These are phyloP conservation scores for Diachasma alloeum DNA, from an alignment of 1,140 invertebrate species.

Conservation along the genomic window DNA sequence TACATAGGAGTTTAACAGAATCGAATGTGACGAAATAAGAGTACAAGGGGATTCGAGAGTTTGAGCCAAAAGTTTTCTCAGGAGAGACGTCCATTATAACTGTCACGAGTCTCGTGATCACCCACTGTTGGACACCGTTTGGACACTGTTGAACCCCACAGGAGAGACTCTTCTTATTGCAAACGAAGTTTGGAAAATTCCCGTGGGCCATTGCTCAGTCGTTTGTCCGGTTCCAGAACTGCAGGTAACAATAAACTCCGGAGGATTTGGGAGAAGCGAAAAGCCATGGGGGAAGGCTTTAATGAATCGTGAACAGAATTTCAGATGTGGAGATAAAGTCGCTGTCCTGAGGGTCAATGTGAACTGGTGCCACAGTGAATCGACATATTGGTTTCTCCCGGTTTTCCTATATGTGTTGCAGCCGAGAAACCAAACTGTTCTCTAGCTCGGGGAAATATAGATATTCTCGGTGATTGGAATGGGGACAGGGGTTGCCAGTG, in stretches of 20 bases:
- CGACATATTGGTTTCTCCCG: background rate
- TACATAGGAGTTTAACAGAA: background rate
- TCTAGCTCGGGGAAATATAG: background rate
- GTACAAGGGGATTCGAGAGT: background rate
- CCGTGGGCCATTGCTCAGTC: background rate
- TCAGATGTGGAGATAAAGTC: background rate
- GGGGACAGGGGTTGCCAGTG: conserved; percentile 1
- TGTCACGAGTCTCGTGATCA: background rate
- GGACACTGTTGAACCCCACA: background rate
- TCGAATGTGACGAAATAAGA: background rate
- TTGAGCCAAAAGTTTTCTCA: background rate
- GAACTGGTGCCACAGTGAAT: background rate
- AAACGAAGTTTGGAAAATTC: background rate
- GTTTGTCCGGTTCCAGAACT: background rate
- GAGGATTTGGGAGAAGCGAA: background rate
- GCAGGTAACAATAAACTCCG: background rate
- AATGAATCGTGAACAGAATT: background rate
- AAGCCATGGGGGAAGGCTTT: background rate
- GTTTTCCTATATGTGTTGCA: background rate
- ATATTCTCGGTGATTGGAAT: background rate
- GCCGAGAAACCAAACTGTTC: no score
- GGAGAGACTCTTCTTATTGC: background rate
- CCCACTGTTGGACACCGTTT: background rate
- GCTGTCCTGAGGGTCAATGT: background rate
- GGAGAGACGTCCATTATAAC: background rate